Conservation (phyloP, 2,113 vertebrate genomes). For the Oreochromis spilurus region DNA sequence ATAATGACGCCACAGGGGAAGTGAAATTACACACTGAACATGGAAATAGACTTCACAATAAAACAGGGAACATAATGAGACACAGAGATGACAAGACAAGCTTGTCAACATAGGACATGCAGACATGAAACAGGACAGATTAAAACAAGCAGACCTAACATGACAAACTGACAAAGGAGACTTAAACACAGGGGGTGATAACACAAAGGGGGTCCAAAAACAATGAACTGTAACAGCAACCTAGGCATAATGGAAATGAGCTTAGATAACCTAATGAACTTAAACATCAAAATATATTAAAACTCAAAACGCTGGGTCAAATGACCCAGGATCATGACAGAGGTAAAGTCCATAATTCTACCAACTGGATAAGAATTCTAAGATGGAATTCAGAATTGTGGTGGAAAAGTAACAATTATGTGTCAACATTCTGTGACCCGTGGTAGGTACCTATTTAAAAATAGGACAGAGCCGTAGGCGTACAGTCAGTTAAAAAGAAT, state of each 20-base stretch:
- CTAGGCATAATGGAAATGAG: not conserved
- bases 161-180: not conserved
- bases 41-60: not conserved
- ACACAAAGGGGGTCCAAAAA: not conserved
- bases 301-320: not conserved
- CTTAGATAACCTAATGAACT: not conserved
- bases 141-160: not conserved
- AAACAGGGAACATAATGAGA: not conserved
- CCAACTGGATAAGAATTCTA: not conserved
- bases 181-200: not conserved
- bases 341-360: not conserved
- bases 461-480: too few species aligned
- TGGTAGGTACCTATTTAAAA: too few species aligned
- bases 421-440: not conserved
- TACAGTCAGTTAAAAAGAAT: too few species aligned
- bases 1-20: not conserved
- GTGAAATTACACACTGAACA: not conserved
- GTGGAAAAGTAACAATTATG: not conserved
- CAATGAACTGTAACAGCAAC: not conserved
- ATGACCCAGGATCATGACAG: rapidly evolving
- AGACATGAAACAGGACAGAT: not conserved
- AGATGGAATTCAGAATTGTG: not conserved
- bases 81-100: too few species aligned
- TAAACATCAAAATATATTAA: not conserved
- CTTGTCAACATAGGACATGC: not conserved